Conservation (phyloP, 1,140 invertebrate genomes). For the Macrotrachela quadricornifera region DNA sequence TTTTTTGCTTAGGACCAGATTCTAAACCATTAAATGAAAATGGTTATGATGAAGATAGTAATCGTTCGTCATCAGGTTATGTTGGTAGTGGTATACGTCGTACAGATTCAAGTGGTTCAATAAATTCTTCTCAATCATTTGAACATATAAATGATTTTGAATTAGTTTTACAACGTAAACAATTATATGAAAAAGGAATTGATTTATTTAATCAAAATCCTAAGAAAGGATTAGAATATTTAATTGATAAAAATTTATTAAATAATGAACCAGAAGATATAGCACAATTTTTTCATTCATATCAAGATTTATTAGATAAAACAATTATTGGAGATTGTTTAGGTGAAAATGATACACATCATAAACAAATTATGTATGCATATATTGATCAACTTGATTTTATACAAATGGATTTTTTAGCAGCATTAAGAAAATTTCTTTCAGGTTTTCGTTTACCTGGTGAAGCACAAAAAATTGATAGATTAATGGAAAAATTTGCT, state of each 20-base stretch:
- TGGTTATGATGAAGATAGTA: no score
- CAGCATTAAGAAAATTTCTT: slow-evolving; percentile 70
- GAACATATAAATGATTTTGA: slow-evolving; percentile 47
- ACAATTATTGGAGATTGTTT: slow-evolving; percentile 85
- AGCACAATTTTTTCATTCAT: slow-evolving; percentile 70
- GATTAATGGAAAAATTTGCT: slow-evolving; percentile 98
- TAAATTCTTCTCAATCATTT: no score
- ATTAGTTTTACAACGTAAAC: slow-evolving; percentile 88
- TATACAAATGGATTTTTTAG: slow-evolving; percentile 71
- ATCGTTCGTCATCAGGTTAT: no score
- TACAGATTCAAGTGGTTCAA: no score
- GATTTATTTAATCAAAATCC: slow-evolving; percentile 68
- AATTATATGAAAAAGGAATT: slow-evolving; percentile 61
- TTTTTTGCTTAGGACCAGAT: no score
- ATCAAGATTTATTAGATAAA: slow-evolving; percentile 80
- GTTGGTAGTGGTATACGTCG: no score
- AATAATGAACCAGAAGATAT: slow-evolving; percentile 59
- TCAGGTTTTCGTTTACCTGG: slow-evolving; percentile 89
- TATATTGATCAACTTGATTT: slow-evolving; percentile 96
- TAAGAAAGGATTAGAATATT: slow-evolving; percentile 66
- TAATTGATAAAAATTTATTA: slow-evolving; percentile 74
- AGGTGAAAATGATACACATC: slow-evolving; percentile 46
- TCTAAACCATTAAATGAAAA: no score
- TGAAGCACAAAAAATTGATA: slow-evolving; percentile 96
- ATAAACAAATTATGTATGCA: slow-evolving; percentile 66